Evolutionary conservation across 2,797 vertebrate genomes (phyloP).

Genomic region (Acanthis flammea): DNA sequence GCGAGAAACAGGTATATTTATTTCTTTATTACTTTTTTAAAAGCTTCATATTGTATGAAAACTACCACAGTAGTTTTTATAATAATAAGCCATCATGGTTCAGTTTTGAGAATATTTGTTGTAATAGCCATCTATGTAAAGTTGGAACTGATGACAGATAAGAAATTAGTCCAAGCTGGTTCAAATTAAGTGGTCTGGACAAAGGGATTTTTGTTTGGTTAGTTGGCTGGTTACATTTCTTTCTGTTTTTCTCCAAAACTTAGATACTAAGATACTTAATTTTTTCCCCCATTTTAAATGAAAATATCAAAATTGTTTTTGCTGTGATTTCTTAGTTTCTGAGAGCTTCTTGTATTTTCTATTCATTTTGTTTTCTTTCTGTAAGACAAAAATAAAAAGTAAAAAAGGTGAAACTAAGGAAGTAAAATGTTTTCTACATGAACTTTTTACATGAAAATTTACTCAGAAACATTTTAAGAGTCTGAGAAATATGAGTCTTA

Average conservation of each 20-base stretch:
- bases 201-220: neutral
- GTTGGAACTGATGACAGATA: constrained; percentile 37
- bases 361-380: neutral
- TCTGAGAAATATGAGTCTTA: neutral
- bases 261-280: neutral
- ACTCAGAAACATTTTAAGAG: neutral
- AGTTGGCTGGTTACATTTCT: neutral
- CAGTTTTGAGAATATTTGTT: neutral
- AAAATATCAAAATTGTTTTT: neutral
- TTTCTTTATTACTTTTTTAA: neutral
- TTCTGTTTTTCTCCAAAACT: neutral
- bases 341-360: neutral
- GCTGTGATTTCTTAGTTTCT: neutral
- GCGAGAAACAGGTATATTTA: neutral
- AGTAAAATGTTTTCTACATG: neutral
- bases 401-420: neutral
- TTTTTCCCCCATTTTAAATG: neutral
- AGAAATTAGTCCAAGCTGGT: constrained; percentile 43
- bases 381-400: neutral
- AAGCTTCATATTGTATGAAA: neutral
- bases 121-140: constrained; percentile 3
- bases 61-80: neutral
- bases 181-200: constrained; percentile 17
- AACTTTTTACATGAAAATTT: neutral
- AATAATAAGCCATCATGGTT: neutral